A percentile compares a stretch with the other conserved stretches of the same genome.
Conservation (phyloP, 2,797 vertebrate genomes). For the Micropoecilia bifurca region DNA sequence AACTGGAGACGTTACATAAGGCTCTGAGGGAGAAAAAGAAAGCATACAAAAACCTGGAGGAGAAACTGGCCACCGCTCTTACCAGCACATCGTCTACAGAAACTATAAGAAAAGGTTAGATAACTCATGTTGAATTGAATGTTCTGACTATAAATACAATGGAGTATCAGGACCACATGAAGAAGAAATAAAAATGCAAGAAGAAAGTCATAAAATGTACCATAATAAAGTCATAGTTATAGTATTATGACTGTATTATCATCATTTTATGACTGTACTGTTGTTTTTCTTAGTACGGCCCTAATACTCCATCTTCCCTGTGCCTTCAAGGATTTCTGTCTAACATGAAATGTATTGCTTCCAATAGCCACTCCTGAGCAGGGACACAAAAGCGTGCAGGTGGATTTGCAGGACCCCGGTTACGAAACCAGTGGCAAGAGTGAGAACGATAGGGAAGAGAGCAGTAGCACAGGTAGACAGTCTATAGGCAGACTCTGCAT, state of each 20-base stretch:
- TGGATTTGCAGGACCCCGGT: slow-evolving; percentile 81
- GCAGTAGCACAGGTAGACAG: slow-evolving; percentile 84
- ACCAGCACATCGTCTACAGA: slow-evolving; percentile 52
- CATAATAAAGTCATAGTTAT: no score
- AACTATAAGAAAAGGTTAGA: slow-evolving; percentile 71
- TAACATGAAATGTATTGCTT: slow-evolving; percentile 66
- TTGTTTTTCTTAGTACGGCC: no score
- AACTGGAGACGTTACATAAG: slow-evolving; percentile 73
- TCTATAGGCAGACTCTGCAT: slow-evolving; percentile 65
- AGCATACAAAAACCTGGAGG: slow-evolving; percentile 74
- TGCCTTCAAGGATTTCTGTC: slow-evolving; percentile 24
- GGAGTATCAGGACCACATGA: no score
- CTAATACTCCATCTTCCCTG: slow-evolving; percentile 6
- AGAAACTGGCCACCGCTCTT: slow-evolving; percentile 78
- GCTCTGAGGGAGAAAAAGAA: slow-evolving; percentile 80
- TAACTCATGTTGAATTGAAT: background rate
- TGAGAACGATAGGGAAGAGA: slow-evolving; percentile 84
- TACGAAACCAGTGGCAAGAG: slow-evolving; percentile 81
- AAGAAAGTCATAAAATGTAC: no score
- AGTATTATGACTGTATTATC: no score
- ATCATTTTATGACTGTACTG: no score
- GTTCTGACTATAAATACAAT: background rate
- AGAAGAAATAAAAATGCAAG: no score
- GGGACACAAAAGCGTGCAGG: slow-evolving; percentile 82
- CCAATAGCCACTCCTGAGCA: slow-evolving; percentile 78